phyloP scores from a whole-genome alignment of 2,888 invertebrate species.

The Junonia oenone region DNA sequence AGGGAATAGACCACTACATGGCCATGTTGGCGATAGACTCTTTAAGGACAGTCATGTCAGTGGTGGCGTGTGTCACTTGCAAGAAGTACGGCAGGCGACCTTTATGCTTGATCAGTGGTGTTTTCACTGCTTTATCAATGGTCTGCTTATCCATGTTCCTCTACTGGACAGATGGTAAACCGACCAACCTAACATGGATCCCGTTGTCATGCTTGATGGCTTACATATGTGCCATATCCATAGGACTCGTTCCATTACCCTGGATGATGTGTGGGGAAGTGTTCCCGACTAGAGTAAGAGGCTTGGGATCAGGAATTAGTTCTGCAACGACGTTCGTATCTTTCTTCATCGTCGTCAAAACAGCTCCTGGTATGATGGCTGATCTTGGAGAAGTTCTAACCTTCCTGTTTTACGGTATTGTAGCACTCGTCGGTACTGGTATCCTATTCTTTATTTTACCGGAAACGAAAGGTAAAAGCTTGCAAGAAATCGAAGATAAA shows the following conservation, averaged over 20 bases:
- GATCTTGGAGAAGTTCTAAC: constrained; percentile 79
- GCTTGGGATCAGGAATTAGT: constrained; percentile 83
- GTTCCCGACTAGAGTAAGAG: constrained; percentile 81
- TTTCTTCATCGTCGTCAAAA: constrained; percentile 84
- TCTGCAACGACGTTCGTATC: constrained; percentile 82
- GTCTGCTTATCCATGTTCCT: constrained; percentile 73
- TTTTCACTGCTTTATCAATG: constrained; percentile 81
- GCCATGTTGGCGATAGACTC: constrained; percentile 83
- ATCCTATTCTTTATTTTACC: constrained; percentile 81
- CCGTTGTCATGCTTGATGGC: constrained; percentile 73
- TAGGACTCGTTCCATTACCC: constrained; percentile 83
- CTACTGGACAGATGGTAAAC: constrained; percentile 48
- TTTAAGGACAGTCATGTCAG: constrained; percentile 81
- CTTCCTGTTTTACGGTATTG: constrained; percentile 81
- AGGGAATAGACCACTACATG: constrained; percentile 81
- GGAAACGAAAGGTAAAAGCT: constrained; percentile 84
- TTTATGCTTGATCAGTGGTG: constrained; percentile 82
- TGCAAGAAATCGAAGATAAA: constrained; percentile 83
- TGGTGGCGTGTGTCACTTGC: constrained; percentile 81
- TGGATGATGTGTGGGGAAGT: constrained; percentile 88
- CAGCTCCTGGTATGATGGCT: constrained; percentile 80
- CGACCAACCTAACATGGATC: constrained; percentile 66
- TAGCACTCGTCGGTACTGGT: constrained; percentile 79
- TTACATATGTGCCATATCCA: constrained; percentile 80
- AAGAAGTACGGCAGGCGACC: constrained; percentile 82